A percentile compares a stretch with the other conserved stretches of the same genome.
phyloP scores from a whole-genome alignment of 2,113 vertebrate genomes.

The Ciconia maguari region DNA sequence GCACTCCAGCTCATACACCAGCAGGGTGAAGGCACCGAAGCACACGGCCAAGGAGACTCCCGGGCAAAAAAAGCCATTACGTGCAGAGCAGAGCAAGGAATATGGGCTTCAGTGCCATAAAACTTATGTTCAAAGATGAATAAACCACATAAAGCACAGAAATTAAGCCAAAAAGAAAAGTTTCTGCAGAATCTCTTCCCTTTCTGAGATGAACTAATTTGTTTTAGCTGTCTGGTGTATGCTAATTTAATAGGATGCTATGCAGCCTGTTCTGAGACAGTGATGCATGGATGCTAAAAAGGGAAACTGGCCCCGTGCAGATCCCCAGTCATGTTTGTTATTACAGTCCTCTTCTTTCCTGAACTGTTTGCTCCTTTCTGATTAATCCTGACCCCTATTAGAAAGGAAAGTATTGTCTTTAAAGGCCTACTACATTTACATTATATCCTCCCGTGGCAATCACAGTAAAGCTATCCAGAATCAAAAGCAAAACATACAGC shows the following conservation, averaged over 20 bases:
- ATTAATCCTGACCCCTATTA: conserved; percentile 23
- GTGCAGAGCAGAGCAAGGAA: neutral
- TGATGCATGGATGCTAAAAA: conserved; percentile 48
- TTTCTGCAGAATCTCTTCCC: neutral
- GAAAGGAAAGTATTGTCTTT: conserved; percentile 14
- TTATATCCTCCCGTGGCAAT: neutral
- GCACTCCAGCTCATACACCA: neutral
- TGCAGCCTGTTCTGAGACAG: conserved; percentile 29
- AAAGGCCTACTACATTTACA: neutral
- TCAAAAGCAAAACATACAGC: neutral
- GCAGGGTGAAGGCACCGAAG: neutral
- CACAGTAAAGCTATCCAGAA: neutral
- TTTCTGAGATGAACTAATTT: conserved; percentile 1
- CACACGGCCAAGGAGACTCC: neutral
- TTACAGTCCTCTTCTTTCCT: conserved; percentile 23
- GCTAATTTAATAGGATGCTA: conserved; percentile 38
- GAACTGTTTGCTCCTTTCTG: conserved; percentile 16
- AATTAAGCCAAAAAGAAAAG: neutral
- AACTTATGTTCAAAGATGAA: neutral
- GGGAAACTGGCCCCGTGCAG: neutral
- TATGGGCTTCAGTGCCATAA: neutral
- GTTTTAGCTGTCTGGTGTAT: conserved; percentile 26
- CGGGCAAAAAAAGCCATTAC: neutral
- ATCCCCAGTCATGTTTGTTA: neutral
- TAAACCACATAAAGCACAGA: neutral